A percentile compares a stretch with the other conserved stretches of the same genome.
Evolutionary conservation across 2,113 vertebrate species (phyloP).

Genomic region (Psittacara wagleri): DNA sequence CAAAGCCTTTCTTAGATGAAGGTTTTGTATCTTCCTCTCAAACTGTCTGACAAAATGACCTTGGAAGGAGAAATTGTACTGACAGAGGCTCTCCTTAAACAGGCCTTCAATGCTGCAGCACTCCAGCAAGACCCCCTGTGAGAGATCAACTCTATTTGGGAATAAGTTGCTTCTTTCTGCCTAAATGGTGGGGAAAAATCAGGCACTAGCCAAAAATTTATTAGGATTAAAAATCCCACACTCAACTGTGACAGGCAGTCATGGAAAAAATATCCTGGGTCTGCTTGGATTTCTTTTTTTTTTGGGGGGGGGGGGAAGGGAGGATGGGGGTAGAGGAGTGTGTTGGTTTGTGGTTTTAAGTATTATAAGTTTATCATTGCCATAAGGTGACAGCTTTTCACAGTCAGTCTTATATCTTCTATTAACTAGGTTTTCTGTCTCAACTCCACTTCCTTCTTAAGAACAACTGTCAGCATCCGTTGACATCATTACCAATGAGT

Average conservation of each 20-base stretch:
- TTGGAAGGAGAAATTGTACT: neutral
- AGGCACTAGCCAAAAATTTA: neutral
- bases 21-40: neutral
- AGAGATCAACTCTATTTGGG: neutral
- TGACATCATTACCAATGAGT: neutral
- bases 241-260: neutral
- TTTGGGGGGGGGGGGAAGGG: rapidly evolving
- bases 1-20: constrained; percentile 6
- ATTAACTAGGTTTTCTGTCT: neutral
- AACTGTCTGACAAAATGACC: neutral
- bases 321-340: neutral
- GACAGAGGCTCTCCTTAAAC: neutral
- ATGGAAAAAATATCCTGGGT: neutral
- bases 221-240: neutral
- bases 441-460: neutral
- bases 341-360: neutral
- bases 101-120: neutral
- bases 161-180: neutral
- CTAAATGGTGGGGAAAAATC: neutral
- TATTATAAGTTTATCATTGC: neutral
- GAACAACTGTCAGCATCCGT: neutral
- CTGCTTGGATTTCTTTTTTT: neutral
- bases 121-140: neutral
- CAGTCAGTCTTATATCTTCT: neutral
- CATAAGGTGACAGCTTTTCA: neutral